Evolutionary conservation across 2,113 vertebrate species (phyloP).

Genomic region (Upupa epops): DNA sequence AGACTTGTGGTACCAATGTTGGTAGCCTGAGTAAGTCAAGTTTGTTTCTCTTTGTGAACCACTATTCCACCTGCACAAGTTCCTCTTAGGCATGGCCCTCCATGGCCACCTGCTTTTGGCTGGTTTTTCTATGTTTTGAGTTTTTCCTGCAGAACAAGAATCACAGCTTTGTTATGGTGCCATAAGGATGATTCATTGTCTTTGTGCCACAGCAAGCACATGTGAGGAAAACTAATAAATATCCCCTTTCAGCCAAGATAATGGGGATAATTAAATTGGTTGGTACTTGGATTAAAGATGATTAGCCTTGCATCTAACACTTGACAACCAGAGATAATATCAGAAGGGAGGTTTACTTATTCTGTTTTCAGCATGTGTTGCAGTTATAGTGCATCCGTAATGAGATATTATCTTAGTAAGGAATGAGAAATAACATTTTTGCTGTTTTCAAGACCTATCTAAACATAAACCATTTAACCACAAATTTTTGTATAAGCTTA

Average conservation of each 20-base stretch:
- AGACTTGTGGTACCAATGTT: neutral
- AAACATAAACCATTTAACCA: conserved; percentile 34
- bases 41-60: neutral
- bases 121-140: neutral
- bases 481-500: conserved; percentile 47
- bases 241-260: conserved; percentile 27
- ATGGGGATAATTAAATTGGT: conserved; percentile 41
- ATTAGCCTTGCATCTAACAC: conserved; percentile 22
- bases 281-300: conserved; percentile 45
- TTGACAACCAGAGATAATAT: conserved; percentile 43
- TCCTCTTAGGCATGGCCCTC: neutral
- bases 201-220: neutral
- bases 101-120: neutral
- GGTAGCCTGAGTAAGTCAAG: neutral
- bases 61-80: neutral
- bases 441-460: conserved; percentile 20
- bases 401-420: conserved; percentile 34
- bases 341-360: neutral
- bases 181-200: neutral
- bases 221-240: conserved; percentile 47
- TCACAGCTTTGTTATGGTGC: neutral
- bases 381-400: conserved; percentile 24
- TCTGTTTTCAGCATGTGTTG: conserved; percentile 8
- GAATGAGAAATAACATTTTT: conserved; percentile 47
- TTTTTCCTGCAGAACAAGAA: neutral